These are phyloP conservation scores for Calameuta pallipes DNA, from an alignment of 2,888 invertebrate species.

Conservation along the genomic window DNA sequence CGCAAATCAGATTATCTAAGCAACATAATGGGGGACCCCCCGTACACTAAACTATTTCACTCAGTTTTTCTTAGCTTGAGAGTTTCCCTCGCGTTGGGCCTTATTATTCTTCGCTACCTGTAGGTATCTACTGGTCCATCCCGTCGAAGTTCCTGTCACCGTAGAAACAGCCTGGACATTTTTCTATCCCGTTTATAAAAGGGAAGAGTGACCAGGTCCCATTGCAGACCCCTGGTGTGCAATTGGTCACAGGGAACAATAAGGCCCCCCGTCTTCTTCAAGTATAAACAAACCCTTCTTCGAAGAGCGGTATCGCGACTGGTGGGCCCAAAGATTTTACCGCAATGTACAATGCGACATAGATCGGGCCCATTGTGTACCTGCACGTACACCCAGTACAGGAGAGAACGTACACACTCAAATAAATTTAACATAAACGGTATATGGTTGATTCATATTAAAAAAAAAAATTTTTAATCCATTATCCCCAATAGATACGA, in stretches of 20 bases:
- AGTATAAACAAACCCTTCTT: constrained; percentile 59
- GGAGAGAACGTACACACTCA: background rate
- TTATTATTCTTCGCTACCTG: constrained; percentile 6
- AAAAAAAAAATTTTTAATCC: background rate
- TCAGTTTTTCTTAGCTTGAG: constrained; percentile 21
- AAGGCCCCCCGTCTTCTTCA: constrained; percentile 41
- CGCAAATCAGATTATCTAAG: constrained; percentile 60
- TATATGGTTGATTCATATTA: background rate
- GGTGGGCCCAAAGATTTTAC: constrained; percentile 37
- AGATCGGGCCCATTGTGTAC: constrained; percentile 19
- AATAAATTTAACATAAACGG: background rate
- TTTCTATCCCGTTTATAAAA: constrained; percentile 29
- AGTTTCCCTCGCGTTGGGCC: background rate
- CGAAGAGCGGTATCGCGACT: constrained; percentile 32
- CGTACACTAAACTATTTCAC: constrained; percentile 16
- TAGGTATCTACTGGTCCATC: background rate
- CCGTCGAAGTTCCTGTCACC: background rate
- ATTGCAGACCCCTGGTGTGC: constrained; percentile 42
- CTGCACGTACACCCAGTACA: background rate
- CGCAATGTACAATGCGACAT: constrained; percentile 48
- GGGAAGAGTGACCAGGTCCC: constrained; percentile 32
- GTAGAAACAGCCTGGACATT: constrained; percentile 16
- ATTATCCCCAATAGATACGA: background rate
- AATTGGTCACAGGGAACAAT: constrained; percentile 58
- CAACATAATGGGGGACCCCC: constrained; percentile 48